Base-by-base conservation (phyloP, 2,113 vertebrate species). In the Edolisoma coerulescens region DNA sequence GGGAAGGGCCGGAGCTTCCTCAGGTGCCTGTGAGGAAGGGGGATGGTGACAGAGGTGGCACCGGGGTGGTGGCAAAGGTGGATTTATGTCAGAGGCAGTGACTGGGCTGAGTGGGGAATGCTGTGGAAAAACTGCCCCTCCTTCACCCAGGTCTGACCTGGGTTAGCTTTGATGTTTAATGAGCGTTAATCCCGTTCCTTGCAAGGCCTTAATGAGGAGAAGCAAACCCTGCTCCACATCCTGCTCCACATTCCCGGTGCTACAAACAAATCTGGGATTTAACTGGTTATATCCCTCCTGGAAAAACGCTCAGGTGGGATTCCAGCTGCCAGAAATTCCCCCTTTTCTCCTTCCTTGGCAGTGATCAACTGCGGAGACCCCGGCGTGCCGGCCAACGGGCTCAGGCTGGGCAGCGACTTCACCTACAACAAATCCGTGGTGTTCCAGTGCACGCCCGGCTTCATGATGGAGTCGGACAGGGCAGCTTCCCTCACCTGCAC, bases 351-450 rank as follows among this genome's bases (percentile, higher is more conserved):
- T 39, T 9, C 65, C 28, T n/a, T 42, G 73, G 45, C 91, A 99
- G 99, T 99, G 90, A 99, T 99, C 94, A 99, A 99, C 97, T 99
- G 99, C 30, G 99, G 99, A 1, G 99, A 99, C 96, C 99, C 99
- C 1, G 99, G 99, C 3, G 97, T 99, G 57, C 99, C 99, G 11
- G 98, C 99, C 89, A 99, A 99, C 13, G 99, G 99, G 56, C 84
- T 99, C 59, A 94, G 99, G 13, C 82, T 99, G 83, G 99, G 99
- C 89, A 98, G 52, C 23, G 99, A 99, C 89, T 99, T 99, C 76
- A 99, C 97, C 44, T 99, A 99, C 97, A 98, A 99, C 74, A 98
- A 76, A 74, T 98, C 98, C 0, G 99, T 99, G 57, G 97, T 95
- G 33, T 99, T 98, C 97, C 99, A 99, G 96, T 99, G 99, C 96